Evolutionary conservation across 2,113 vertebrate genomes (phyloP).

Genomic region (Pluvialis apricaria): DNA sequence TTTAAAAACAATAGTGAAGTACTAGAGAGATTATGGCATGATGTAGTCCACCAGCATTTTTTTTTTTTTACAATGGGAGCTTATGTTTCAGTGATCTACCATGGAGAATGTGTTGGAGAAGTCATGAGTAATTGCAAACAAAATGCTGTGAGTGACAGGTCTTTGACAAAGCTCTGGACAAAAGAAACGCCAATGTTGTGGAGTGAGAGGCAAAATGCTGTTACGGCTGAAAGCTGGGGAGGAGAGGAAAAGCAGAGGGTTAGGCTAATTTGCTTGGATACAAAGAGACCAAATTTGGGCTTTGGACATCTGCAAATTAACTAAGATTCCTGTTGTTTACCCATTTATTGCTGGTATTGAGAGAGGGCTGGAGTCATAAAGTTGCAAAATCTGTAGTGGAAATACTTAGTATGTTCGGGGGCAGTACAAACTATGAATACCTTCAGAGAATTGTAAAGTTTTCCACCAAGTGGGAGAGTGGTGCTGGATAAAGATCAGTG

Average conservation of each 20-base stretch:
- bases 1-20: constrained; percentile 5
- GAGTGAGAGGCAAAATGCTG: background rate
- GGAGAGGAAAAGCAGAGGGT: background rate
- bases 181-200: background rate
- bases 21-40: background rate
- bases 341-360: background rate
- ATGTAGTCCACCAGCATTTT: background rate
- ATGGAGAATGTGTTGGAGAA: background rate
- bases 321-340: background rate
- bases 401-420: background rate
- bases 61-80: background rate
- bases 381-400: background rate
- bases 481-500: background rate
- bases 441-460: background rate
- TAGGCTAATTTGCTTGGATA: background rate
- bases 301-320: background rate
- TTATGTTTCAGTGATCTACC: background rate
- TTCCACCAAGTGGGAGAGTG: background rate
- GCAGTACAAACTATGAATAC: background rate
- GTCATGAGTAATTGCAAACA: background rate
- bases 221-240: background rate
- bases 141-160: background rate
- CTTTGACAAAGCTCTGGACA: background rate
- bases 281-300: background rate
- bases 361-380: background rate